Base-by-base conservation (phyloP, 2,113 vertebrate species). In the Chaetodon trifascialis region DNA sequence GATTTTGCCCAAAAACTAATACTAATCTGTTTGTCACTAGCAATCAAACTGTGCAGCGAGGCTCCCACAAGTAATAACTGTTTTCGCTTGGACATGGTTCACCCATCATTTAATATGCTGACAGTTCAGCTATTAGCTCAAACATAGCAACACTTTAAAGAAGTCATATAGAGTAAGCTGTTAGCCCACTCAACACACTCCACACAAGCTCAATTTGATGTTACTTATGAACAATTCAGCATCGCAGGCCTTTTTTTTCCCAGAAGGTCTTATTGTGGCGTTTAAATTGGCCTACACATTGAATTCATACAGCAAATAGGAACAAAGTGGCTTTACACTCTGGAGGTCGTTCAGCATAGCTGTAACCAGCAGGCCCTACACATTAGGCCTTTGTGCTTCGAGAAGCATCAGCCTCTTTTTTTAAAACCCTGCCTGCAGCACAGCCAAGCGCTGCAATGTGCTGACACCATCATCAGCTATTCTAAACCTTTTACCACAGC, bases 401-500 rank as follows among this genome's bases (percentile, higher is more conserved):
- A 92, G 88, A 92, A 93, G 89, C 87, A 90, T 86, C 91, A 79
- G 82, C 79, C 79, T 77, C 49, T 84, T 46, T 71, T 88, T 90
- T 90, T 83, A 77, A 80, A 89, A 91, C 85, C 88, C 85, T 92
- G 89, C 91, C 92, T 90, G 89, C 92, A 89, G 92, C 90, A 85
- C 67, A 85, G 87, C 79, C 47, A n/a, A 89, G 90, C 76, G 51
- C 91, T 86, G 89, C 90, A 93, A 93, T 89, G 90, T 93, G 92
- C 91, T 94, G 92, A 94, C 93, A 90, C 92, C 88, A 90, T 88
- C 92, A 92, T 78, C 79, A 84, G 83, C 90, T 79, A 85, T 86
- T 91, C 90, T 89, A 80, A 91, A 91, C 83, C 91, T 75, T 89
- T 86, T 81, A 85, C 71, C 88, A 89, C 81, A 80, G 77, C 85